Percentiles rank a stretch among this genome's conserved stretches.
Evolutionary conservation across 64 coral and sea anemone genomes (phyloP).

Genomic region (Pachyseris speciosa): DNA sequence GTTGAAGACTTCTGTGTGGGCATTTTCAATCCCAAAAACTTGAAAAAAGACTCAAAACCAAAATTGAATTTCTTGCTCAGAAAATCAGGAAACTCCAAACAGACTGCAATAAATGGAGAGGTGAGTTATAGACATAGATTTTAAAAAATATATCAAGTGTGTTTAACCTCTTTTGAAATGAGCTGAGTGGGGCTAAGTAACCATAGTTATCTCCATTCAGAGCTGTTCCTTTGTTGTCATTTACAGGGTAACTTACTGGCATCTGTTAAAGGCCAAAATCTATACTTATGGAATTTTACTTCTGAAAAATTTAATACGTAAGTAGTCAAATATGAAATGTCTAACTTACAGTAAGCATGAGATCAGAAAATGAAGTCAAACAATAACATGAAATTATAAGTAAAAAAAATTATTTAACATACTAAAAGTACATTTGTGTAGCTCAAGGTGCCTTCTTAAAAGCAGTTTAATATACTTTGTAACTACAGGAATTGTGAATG

Average conservation of each 20-base stretch:
- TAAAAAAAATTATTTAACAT: no score
- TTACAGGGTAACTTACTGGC: constrained; percentile 17
- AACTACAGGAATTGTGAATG: not conserved
- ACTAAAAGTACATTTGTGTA: no score
- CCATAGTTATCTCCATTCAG: no score
- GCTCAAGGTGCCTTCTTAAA: no score
- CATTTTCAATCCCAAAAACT: constrained; percentile 1
- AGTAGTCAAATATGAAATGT: not conserved
- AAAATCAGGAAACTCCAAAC: constrained; percentile 30
- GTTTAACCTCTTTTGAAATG: no score
- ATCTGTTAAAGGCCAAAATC: not conserved
- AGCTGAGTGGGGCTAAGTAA: no score
- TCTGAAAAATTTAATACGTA: constrained; percentile 34
- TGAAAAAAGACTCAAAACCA: not conserved
- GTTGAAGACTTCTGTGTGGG: not conserved
- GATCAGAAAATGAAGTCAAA: no score
- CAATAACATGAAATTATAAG: no score
- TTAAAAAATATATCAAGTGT: no score
- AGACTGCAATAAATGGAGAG: constrained; percentile 26
- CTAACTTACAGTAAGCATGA: not conserved
- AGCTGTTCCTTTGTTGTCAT: not conserved
- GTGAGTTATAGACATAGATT: not conserved
- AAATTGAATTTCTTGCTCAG: not conserved
- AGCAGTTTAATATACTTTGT: not conserved
- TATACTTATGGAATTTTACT: constrained; percentile 22